Conservation (phyloP, 1,140 invertebrate genomes). For the Saccostrea glomerata region DNA sequence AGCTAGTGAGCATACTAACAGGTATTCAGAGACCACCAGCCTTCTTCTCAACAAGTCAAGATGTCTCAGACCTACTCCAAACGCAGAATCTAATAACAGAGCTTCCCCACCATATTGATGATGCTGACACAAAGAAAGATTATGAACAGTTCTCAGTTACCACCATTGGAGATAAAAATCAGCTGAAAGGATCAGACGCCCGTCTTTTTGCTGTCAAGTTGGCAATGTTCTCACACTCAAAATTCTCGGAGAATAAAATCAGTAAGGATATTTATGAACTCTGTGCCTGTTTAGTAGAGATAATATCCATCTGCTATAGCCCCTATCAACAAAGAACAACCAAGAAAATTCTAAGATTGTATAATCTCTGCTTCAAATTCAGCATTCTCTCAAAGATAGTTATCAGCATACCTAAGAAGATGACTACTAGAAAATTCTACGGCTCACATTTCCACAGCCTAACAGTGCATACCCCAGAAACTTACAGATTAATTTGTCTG, state of each 20-base stretch:
- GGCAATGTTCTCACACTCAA: neutral
- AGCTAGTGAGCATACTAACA: neutral
- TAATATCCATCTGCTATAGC: slow-evolving; percentile 33
- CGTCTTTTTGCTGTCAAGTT: slow-evolving; percentile 21
- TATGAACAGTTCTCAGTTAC: neutral
- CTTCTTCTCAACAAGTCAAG: neutral
- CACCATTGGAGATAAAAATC: slow-evolving; percentile 20
- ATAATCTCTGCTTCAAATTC: slow-evolving; percentile 38
- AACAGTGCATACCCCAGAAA: slow-evolving; percentile 15
- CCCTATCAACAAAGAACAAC: neutral
- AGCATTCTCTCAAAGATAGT: neutral
- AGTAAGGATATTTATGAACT: slow-evolving; percentile 3
- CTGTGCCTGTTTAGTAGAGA: neutral
- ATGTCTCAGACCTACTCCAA: neutral
- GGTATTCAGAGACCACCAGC: slow-evolving; percentile 46
- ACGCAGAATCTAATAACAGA: slow-evolving; percentile 26
- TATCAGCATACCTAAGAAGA: slow-evolving; percentile 2
- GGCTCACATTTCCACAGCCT: slow-evolving; percentile 29
- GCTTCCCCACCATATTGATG: neutral
- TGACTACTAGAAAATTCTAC: slow-evolving; percentile 29
- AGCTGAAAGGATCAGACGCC: slow-evolving; percentile 17
- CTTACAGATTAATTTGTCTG: slow-evolving; percentile 31
- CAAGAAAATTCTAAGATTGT: slow-evolving; percentile 11
- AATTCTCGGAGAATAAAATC: neutral
- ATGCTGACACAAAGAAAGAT: neutral